Conservation (phyloP, 2,797 vertebrate genomes). For the Pelobates cultripes region DNA sequence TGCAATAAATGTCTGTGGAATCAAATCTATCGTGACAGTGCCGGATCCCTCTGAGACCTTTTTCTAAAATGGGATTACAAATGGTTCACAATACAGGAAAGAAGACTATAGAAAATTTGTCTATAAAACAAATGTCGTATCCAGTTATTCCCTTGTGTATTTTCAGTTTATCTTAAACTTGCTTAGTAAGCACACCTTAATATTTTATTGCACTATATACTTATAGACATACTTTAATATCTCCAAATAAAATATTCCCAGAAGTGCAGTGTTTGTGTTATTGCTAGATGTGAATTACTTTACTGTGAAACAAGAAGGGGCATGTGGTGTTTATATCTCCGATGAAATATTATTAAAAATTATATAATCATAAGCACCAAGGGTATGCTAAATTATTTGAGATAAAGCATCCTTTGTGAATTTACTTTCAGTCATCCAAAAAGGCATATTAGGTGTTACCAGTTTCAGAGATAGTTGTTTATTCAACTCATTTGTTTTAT, state of each 20-base stretch:
- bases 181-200: slow-evolving; percentile 45
- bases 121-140: slow-evolving; percentile 22
- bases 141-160: slow-evolving; percentile 33
- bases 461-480: no score
- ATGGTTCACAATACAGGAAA: slow-evolving; percentile 62
- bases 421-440: no score
- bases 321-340: slow-evolving; percentile 44
- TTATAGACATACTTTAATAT: slow-evolving; percentile 48
- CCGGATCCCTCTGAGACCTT: slow-evolving; percentile 69
- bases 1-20: slow-evolving; percentile 76
- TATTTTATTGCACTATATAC: slow-evolving; percentile 52
- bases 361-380: slow-evolving; percentile 32
- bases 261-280: slow-evolving; percentile 50
- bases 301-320: slow-evolving; percentile 44
- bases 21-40: slow-evolving; percentile 76
- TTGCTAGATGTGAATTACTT: slow-evolving; percentile 51
- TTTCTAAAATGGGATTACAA: slow-evolving; percentile 71
- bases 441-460: no score
- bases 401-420: not conserved
- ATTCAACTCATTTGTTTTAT: no score
- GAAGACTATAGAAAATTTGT: slow-evolving; percentile 9
- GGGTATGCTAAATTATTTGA: slow-evolving; percentile 6
- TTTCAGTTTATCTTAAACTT: slow-evolving; percentile 52
- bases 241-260: slow-evolving; percentile 57
- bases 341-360: slow-evolving; percentile 43